These are phyloP conservation scores for Notarius lentiginosus DNA, from an alignment of 2,113 vertebrate genomes.

Conservation along the genomic window DNA sequence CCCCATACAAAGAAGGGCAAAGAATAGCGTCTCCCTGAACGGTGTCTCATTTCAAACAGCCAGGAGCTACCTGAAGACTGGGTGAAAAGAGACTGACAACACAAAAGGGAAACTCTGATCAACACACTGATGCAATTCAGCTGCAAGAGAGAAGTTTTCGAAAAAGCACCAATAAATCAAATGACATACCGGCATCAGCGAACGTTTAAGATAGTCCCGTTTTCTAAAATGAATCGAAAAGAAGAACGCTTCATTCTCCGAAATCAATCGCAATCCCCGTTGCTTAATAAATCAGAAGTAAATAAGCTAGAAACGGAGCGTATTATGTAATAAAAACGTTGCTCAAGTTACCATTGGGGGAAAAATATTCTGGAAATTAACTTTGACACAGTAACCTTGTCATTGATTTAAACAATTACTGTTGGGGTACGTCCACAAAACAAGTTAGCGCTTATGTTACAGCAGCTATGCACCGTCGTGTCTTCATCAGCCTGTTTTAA, in stretches of 20 bases:
- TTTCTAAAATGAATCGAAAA: background rate
- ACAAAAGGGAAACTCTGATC: background rate
- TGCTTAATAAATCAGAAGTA: background rate
- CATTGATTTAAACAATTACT: background rate
- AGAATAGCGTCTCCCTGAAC: background rate
- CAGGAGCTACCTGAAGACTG: background rate
- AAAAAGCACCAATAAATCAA: background rate
- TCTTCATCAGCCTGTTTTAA: background rate
- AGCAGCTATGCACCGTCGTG: no score
- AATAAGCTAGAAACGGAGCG: background rate
- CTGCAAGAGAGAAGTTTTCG: background rate
- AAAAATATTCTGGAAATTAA: background rate
- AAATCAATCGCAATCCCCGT: background rate
- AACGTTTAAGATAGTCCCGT: background rate
- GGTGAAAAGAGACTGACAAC: background rate
- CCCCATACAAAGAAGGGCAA: background rate
- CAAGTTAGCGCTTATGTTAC: no score
- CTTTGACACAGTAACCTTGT: background rate
- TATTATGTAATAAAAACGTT: background rate
- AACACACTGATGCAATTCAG: background rate
- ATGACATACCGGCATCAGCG: background rate
- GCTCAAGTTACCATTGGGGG: background rate
- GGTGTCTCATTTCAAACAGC: slow-evolving; percentile 6
- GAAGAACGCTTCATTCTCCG: background rate
- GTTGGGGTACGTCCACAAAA: background rate